Percentiles rank a stretch among this genome's conserved stretches.
Evolutionary conservation across 2,797 vertebrate species (phyloP).

Genomic region (Esox lucius): DNA sequence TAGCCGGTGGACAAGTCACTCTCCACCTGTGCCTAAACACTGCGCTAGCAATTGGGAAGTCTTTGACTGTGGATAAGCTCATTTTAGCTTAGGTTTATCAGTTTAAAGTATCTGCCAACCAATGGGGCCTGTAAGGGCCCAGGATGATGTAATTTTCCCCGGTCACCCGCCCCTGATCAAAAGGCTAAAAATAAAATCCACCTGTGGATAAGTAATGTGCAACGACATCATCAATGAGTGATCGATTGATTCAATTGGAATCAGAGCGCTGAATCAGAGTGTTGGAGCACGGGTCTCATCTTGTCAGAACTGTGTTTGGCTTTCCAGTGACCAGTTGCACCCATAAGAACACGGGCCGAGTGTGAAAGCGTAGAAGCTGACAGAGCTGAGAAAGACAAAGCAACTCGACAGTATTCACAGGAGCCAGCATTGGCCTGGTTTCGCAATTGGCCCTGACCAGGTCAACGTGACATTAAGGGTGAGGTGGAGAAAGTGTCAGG

Average conservation of each 20-base stretch:
- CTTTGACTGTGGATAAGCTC: conserved; percentile 66
- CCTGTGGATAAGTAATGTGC: no score
- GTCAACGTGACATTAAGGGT: no score
- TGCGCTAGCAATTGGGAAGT: conserved; percentile 42
- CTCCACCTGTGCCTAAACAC: conserved; percentile 45
- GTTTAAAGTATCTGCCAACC: conserved; percentile 10
- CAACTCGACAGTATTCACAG: background rate
- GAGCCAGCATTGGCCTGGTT: background rate
- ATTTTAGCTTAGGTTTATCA: conserved; percentile 60
- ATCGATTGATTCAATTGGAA: background rate
- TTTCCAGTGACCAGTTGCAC: background rate
- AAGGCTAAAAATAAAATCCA: background rate
- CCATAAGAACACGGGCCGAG: background rate
- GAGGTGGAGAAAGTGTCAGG: background rate
- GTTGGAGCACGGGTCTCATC: background rate
- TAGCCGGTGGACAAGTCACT: conserved; percentile 26
- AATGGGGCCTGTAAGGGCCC: background rate
- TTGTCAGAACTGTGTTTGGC: background rate
- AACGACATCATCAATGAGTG: no score
- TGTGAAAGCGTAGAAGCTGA: background rate
- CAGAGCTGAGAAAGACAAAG: background rate
- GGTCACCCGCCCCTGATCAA: background rate
- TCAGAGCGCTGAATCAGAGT: no score
- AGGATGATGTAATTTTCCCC: conserved; percentile 19
- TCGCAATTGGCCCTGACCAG: background rate